These are phyloP conservation scores for Aricia agestis DNA, from an alignment of 1,140 invertebrate genomes.

Conservation along the genomic window DNA sequence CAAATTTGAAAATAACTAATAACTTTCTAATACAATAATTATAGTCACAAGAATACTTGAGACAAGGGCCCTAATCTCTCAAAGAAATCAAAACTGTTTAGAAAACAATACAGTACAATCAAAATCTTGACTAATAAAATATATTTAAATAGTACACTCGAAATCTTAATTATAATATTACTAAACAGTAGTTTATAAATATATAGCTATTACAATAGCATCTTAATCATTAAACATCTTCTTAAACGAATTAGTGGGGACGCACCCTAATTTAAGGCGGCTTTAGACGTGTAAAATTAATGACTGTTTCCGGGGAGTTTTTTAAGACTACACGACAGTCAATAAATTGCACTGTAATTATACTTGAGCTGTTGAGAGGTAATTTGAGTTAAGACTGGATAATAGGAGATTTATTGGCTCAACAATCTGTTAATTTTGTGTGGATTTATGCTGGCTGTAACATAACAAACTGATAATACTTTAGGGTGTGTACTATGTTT, in stretches of 20 bases:
- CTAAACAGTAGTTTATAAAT: neutral
- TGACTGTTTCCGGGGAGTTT: constrained; percentile 36
- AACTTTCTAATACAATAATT: too few relatives aligned
- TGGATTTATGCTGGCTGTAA: neutral
- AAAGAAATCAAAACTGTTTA: too few relatives aligned
- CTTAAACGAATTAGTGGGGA: neutral
- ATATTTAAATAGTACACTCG: too few relatives aligned
- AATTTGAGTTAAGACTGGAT: constrained; percentile 54
- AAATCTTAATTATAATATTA: too few relatives aligned
- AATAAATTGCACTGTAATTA: constrained; percentile 66
- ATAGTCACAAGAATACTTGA: too few relatives aligned
- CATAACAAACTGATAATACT: too few relatives aligned
- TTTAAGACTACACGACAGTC: constrained; percentile 44
- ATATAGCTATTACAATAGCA: neutral
- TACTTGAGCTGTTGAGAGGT: constrained; percentile 61
- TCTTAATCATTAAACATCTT: neutral
- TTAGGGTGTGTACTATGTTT: too few relatives aligned
- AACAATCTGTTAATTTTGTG: constrained; percentile 32
- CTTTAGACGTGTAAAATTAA: constrained; percentile 1
- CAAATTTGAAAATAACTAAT: too few relatives aligned
- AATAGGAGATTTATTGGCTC: constrained; percentile 50
- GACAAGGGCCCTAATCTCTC: too few relatives aligned
- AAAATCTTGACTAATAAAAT: too few relatives aligned
- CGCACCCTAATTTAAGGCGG: neutral
- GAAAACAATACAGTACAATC: too few relatives aligned